phyloP scores from a whole-genome alignment of 1,140 invertebrate genomes.

The Homalodisca vitripennis region DNA sequence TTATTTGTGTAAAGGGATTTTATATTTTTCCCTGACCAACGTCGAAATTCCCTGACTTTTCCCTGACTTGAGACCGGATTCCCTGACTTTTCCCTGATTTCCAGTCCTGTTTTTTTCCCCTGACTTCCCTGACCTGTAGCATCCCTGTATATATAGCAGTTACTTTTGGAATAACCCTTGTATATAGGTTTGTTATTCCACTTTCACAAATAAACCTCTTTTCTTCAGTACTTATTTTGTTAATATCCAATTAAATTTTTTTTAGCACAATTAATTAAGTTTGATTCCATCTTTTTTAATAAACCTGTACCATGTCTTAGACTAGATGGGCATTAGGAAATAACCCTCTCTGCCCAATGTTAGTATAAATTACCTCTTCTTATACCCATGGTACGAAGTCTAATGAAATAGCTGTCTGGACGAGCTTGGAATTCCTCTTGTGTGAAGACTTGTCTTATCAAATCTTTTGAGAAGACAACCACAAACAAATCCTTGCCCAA shows the following conservation, averaged over 20 bases:
- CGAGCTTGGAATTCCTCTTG: conserved; percentile 67
- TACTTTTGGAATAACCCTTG: no score
- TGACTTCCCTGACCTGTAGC: no score
- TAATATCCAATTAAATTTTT: conserved; percentile 7
- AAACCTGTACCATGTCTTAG: neutral
- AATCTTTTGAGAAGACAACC: conserved; percentile 58
- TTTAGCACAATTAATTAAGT: conserved; percentile 21
- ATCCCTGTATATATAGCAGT: no score
- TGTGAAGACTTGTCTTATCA: conserved; percentile 59
- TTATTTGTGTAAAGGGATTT: no score
- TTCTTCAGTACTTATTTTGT: no score
- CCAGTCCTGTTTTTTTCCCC: no score
- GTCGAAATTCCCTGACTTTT: no score
- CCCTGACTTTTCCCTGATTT: no score
- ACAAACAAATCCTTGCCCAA: conserved; percentile 61
- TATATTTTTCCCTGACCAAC: no score
- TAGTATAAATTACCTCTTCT: conserved; percentile 53
- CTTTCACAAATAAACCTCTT: no score
- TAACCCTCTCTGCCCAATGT: neutral
- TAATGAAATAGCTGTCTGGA: conserved; percentile 70
- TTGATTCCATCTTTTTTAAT: neutral
- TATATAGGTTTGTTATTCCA: no score
- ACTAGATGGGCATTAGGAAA: neutral
- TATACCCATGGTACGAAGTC: conserved; percentile 66
- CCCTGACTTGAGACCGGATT: no score